phyloP scores from a whole-genome alignment of 1,140 invertebrate species.

The Aphidius gifuensis region DNA sequence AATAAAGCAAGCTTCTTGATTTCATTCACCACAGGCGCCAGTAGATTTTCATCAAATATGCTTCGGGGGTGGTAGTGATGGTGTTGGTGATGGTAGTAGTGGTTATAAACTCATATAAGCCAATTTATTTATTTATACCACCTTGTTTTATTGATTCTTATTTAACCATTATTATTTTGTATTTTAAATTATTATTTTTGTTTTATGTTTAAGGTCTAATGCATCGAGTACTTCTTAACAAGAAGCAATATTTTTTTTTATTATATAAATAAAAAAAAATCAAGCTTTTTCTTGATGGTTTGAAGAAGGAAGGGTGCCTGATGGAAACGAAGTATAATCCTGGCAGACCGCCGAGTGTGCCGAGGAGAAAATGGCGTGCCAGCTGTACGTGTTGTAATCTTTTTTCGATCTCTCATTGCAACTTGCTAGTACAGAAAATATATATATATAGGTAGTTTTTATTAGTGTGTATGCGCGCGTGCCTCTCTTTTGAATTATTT shows the following conservation, averaged over 20 bases:
- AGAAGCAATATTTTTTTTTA: not conserved
- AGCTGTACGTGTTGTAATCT: constrained; percentile 40
- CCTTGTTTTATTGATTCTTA: too few relatives aligned
- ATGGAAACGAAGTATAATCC: constrained; percentile 11
- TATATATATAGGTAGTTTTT: not conserved
- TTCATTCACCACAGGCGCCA: not conserved
- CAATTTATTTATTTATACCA: too few relatives aligned
- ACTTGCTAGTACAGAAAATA: constrained; percentile 6
- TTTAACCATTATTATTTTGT: too few relatives aligned
- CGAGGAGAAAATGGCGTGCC: constrained; percentile 28
- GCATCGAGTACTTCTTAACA: not conserved
- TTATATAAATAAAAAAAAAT: not conserved
- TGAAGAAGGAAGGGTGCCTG: not conserved
- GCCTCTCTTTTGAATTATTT: constrained; percentile 4
- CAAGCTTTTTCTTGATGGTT: not conserved
- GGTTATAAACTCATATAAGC: too few relatives aligned
- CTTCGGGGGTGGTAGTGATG: not conserved
- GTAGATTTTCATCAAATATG: constrained; percentile 2
- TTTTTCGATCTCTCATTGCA: constrained; percentile 41
- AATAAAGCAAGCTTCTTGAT: constrained; percentile 3
- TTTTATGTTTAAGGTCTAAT: constrained; percentile 1
- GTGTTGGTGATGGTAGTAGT: not conserved
- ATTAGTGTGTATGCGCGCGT: not conserved
- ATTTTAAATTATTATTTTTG: too few relatives aligned
- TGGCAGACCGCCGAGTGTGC: constrained; percentile 14